These are phyloP conservation scores for Blastomussa wellsi DNA, from an alignment of 92 coral and sea anemone species.

Conservation along the genomic window DNA sequence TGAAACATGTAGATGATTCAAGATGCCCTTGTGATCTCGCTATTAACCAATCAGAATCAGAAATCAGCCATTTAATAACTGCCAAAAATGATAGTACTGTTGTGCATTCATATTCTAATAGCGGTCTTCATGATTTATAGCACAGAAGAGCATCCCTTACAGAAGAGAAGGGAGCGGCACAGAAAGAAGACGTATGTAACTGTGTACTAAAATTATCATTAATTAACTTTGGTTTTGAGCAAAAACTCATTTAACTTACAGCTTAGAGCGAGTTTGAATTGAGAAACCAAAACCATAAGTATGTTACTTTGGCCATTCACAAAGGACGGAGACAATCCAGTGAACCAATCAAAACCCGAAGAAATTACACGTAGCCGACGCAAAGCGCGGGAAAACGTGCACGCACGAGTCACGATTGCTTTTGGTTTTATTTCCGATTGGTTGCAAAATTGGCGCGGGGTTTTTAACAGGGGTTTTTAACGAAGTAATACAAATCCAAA, in stretches of 20 bases:
- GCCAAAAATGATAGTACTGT: not conserved
- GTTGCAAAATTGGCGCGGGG: no score
- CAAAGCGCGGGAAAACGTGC: not conserved
- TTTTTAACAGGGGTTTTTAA: no score
- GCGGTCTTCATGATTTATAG: not conserved
- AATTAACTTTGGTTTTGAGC: not conserved
- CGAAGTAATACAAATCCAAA: no score
- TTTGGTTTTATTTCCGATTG: no score
- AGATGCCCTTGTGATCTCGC: not conserved
- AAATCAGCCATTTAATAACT: not conserved
- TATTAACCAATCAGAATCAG: not conserved
- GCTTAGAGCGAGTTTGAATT: no score
- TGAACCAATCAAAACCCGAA: not conserved
- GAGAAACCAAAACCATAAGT: no score
- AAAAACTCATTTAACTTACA: no score
- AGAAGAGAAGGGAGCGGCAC: constrained; percentile 45
- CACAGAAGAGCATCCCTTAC: constrained; percentile 44
- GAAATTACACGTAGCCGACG: not conserved
- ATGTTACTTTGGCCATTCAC: no score
- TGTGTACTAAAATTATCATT: not conserved
- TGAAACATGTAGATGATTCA: no score
- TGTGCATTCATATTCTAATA: not conserved
- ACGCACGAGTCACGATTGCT: no score
- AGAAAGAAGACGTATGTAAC: constrained; percentile 34
- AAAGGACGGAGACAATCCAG: no score